Evolutionary conservation across 2,888 invertebrate genomes (phyloP).

Genomic region (Pimpla rufipes): DNA sequence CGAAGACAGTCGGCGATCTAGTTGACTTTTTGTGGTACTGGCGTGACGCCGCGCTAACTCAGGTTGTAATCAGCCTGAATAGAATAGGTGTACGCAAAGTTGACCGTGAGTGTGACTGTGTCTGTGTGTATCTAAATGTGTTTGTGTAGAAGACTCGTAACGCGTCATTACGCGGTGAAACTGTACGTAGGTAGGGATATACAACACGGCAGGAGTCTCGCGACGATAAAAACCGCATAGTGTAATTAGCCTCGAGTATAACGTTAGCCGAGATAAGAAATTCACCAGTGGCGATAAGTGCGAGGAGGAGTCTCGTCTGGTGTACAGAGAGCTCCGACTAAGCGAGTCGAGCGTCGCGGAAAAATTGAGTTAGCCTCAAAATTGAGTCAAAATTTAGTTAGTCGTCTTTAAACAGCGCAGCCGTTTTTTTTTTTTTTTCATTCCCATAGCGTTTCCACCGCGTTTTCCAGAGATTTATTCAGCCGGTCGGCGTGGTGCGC

Average conservation of each 20-base stretch:
- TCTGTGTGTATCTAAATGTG: no score
- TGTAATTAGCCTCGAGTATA: constrained; percentile 60
- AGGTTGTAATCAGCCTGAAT: neutral
- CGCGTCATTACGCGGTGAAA: no score
- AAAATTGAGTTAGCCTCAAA: neutral
- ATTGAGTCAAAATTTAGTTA: no score
- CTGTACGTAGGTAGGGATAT: neutral
- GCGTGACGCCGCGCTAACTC: neutral
- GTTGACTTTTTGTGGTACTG: neutral
- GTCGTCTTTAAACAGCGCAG: no score
- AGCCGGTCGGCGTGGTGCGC: no score
- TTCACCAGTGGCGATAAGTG: constrained; percentile 60
- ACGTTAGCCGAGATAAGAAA: constrained; percentile 60
- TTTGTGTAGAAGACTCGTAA: no score
- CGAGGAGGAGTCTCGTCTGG: constrained; percentile 9
- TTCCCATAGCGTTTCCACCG: no score
- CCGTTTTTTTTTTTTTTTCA: no score
- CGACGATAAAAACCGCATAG: constrained; percentile 43
- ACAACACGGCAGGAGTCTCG: constrained; percentile 27
- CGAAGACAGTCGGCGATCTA: neutral
- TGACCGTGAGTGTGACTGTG: no score
- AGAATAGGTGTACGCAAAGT: neutral
- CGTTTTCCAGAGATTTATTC: no score
- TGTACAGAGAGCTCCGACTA: neutral
- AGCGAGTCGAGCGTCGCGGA: constrained; percentile 33